Evolutionary conservation across 2,888 invertebrate species (phyloP).

Genomic region (Pomacea canaliculata): DNA sequence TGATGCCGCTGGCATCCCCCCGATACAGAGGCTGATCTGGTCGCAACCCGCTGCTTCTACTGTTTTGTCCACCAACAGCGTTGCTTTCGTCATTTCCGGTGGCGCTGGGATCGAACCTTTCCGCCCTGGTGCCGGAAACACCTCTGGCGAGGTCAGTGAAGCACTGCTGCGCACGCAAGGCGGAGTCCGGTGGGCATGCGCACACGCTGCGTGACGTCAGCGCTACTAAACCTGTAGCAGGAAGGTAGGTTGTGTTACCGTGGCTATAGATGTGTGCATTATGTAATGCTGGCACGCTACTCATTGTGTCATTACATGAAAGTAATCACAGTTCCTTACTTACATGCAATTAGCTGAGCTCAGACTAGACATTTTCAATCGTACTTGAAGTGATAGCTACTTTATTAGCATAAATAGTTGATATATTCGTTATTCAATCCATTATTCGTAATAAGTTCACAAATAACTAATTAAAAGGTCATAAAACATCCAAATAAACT

Average conservation of each 20-base stretch:
- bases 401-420: no score
- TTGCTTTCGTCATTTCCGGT: conserved; percentile 1
- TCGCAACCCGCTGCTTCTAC: not conserved
- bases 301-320: no score
- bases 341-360: no score
- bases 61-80: not conserved
- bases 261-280: no score
- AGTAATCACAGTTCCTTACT: no score
- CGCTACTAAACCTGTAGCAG: not conserved
- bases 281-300: no score
- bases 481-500: no score
- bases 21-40: not conserved
- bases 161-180: conserved; percentile 20
- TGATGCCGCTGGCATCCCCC: not conserved
- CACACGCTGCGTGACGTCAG: not conserved
- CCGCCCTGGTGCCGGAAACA: conserved; percentile 9
- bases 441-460: no score
- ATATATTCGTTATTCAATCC: no score
- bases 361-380: no score
- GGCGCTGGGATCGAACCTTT: not conserved
- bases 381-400: no score
- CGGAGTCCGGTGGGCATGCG: conserved; percentile 24
- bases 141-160: conserved; percentile 28
- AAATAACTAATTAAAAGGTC: no score
- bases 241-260: not conserved